Percentiles rank a stretch among this genome's conserved stretches.
Evolutionary conservation across 2,888 invertebrate species (phyloP).

Genomic region (Sipunculus nudus): DNA sequence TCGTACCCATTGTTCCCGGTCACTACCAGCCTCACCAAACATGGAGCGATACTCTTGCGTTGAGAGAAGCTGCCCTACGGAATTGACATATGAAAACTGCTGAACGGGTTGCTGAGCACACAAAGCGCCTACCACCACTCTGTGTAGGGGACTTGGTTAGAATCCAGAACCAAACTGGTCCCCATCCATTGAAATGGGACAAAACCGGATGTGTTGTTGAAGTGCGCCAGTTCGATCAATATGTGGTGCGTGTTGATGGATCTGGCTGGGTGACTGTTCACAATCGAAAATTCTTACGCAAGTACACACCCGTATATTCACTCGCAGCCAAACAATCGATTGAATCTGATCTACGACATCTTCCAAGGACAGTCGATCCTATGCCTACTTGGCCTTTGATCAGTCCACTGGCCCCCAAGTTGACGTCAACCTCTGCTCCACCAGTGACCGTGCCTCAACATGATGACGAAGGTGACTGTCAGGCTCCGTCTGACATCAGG

Average conservation of each 20-base stretch:
- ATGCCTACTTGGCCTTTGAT: no score
- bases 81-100: constrained; percentile 40
- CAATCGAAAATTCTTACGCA: constrained; percentile 31
- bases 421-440: no score
- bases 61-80: constrained; percentile 39
- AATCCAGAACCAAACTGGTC: constrained; percentile 43
- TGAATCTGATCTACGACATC: no score
- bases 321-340: no score
- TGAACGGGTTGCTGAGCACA: constrained; percentile 38
- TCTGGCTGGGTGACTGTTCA: constrained; percentile 32
- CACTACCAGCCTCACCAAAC: constrained; percentile 8
- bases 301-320: constrained; percentile 20
- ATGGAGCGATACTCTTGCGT: constrained; percentile 34
- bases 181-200: constrained; percentile 44
- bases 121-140: constrained; percentile 30
- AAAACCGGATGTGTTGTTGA: constrained; percentile 43
- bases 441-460: no score
- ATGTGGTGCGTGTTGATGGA: constrained; percentile 33
- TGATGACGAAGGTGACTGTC: no score
- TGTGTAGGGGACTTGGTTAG: constrained; percentile 36
- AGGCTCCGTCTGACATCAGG: no score
- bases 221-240: constrained; percentile 38
- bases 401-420: no score
- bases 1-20: constrained; percentile 35
- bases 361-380: no score